phyloP scores from a whole-genome alignment of 2,113 vertebrate genomes.

The Dasypus novemcinctus region DNA sequence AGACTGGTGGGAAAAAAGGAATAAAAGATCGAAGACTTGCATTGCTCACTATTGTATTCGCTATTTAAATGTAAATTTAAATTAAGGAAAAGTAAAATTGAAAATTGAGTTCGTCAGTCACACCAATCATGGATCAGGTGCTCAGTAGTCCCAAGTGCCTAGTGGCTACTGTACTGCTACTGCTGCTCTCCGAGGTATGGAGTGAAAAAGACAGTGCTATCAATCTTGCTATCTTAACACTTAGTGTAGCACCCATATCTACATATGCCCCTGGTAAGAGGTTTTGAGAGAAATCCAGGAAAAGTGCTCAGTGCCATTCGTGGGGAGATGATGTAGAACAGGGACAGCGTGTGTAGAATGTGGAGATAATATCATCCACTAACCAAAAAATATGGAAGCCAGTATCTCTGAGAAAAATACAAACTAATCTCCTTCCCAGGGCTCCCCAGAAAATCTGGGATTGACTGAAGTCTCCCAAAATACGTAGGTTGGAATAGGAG shows the following conservation, averaged over 20 bases:
- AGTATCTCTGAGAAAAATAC: not conserved
- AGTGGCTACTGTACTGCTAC: too few species aligned
- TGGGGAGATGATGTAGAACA: not conserved
- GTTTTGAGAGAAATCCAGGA: not conserved
- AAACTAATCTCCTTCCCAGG: not conserved
- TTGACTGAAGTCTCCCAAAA: not conserved
- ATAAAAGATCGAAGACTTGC: too few species aligned
- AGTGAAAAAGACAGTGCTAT: too few species aligned
- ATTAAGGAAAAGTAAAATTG: too few species aligned
- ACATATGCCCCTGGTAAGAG: not conserved
- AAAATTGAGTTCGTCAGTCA: too few species aligned
- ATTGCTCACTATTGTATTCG: too few species aligned
- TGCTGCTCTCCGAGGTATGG: too few species aligned
- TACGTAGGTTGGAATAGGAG: not conserved
- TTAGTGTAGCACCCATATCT: not conserved
- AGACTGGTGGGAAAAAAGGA: too few species aligned
- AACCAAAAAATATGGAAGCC: not conserved
- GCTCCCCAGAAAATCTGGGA: not conserved
- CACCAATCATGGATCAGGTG: too few species aligned
- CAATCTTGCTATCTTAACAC: too few species aligned
- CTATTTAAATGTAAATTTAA: too few species aligned
- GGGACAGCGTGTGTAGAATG: not conserved
- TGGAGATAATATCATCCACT: not conserved
- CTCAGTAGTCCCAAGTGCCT: too few species aligned
- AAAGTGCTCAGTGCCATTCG: not conserved